Percentiles rank a stretch among this genome's conserved stretches.
phyloP scores from a whole-genome alignment of 2,888 invertebrate genomes.

The Byasa hedistus region DNA sequence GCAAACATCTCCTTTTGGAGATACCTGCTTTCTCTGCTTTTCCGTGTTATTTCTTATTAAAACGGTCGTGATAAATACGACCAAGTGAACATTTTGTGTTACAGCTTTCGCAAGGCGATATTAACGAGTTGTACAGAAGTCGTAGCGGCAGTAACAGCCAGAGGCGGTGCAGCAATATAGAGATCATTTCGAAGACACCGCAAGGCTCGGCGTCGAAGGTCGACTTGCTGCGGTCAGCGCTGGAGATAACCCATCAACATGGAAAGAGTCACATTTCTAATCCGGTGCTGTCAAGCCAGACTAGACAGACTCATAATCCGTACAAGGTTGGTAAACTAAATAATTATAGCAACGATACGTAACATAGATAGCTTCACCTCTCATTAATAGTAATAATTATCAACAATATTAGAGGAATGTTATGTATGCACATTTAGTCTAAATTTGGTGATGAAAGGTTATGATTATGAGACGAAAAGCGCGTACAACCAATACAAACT shows the following conservation, averaged over 20 bases:
- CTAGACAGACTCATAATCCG: constrained; percentile 54
- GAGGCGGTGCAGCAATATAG: constrained; percentile 80
- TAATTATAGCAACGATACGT: too few species aligned
- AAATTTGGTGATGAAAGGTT: too few species aligned
- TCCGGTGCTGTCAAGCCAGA: constrained; percentile 73
- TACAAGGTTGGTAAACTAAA: constrained; percentile 56
- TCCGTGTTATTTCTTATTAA: too few species aligned
- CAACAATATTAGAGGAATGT: too few species aligned
- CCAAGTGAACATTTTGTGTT: constrained; percentile 30
- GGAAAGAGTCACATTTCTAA: constrained; percentile 81
- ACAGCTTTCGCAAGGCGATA: constrained; percentile 77
- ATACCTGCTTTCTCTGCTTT: too few species aligned
- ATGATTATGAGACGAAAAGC: too few species aligned
- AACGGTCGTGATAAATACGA: too few species aligned
- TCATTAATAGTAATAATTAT: too few species aligned
- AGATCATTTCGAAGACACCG: constrained; percentile 62
- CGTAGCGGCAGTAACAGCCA: constrained; percentile 74
- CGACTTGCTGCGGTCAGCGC: constrained; percentile 84
- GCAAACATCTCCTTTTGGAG: too few species aligned
- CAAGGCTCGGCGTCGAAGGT: constrained; percentile 81
- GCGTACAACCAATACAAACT: too few species aligned
- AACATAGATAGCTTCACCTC: too few species aligned
- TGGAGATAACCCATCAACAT: constrained; percentile 82
- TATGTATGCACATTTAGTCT: too few species aligned
- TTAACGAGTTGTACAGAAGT: constrained; percentile 71